Evolutionary conservation across 2,888 invertebrate genomes (phyloP).

Genomic region (Phania funesta): DNA sequence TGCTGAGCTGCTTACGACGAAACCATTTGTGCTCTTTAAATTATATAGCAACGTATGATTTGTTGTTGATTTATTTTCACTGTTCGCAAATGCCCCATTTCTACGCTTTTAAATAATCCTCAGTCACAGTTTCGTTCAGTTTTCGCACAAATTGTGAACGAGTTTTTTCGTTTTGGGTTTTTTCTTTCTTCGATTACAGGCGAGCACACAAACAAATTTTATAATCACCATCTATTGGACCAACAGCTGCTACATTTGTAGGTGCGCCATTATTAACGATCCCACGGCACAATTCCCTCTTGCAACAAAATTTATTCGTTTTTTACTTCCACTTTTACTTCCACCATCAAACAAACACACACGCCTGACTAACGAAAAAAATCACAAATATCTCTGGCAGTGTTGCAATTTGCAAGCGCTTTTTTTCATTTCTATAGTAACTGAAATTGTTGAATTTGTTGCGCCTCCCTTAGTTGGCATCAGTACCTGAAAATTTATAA

Average conservation of each 20-base stretch:
- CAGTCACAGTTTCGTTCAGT: constrained; percentile 9
- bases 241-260: constrained; percentile 58
- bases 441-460: constrained; percentile 54
- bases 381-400: constrained; percentile 29
- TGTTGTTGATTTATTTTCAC: background rate
- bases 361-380: constrained; percentile 9
- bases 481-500: constrained; percentile 49
- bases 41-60: constrained; percentile 4
- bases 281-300: constrained; percentile 39
- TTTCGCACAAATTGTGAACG: constrained; percentile 32
- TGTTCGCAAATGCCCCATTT: background rate
- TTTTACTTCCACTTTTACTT: background rate
- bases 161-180: constrained; percentile 8
- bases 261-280: constrained; percentile 53
- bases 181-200: background rate
- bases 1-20: background rate
- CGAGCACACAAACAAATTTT: constrained; percentile 24
- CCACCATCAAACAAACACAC: constrained; percentile 20
- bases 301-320: constrained; percentile 35
- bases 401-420: constrained; percentile 39
- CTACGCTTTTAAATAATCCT: constrained; percentile 34
- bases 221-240: constrained; percentile 54
- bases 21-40: constrained; percentile 6
- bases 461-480: constrained; percentile 42
- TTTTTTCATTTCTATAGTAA: constrained; percentile 36